These are phyloP conservation scores for Crocuta crocuta DNA, from an alignment of 2,113 vertebrate species.

Conservation along the genomic window DNA sequence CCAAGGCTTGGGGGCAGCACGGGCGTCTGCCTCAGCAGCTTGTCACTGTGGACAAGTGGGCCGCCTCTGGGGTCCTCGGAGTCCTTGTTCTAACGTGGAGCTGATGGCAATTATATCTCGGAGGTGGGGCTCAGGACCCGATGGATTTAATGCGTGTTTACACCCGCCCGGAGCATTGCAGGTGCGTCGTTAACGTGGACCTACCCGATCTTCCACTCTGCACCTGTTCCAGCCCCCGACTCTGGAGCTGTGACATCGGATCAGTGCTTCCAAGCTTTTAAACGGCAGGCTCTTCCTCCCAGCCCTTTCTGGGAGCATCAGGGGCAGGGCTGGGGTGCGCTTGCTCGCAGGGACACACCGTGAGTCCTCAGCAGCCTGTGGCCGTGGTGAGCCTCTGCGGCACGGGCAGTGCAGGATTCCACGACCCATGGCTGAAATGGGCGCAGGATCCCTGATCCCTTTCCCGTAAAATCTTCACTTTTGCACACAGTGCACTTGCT, in stretches of 20 bases:
- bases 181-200: accelerated
- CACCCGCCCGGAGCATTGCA: accelerated
- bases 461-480: neutral
- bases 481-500: accelerated
- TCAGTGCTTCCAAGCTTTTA: neutral
- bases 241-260: neutral
- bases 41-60: accelerated
- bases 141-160: accelerated
- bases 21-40: accelerated
- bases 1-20: too few species aligned
- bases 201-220: accelerated
- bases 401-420: accelerated
- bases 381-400: accelerated
- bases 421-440: accelerated
- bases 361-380: accelerated
- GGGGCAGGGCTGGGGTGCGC: accelerated
- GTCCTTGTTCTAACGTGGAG: accelerated
- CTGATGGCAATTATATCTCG: accelerated
- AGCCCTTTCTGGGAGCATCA: accelerated
- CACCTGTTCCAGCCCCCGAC: accelerated
- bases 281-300: neutral
- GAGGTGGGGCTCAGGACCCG: accelerated
- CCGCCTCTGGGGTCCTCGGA: accelerated
- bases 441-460: accelerated
- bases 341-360: accelerated